phyloP scores from a whole-genome alignment of 1,140 invertebrate genomes.

The Aleiodes sp. region DNA sequence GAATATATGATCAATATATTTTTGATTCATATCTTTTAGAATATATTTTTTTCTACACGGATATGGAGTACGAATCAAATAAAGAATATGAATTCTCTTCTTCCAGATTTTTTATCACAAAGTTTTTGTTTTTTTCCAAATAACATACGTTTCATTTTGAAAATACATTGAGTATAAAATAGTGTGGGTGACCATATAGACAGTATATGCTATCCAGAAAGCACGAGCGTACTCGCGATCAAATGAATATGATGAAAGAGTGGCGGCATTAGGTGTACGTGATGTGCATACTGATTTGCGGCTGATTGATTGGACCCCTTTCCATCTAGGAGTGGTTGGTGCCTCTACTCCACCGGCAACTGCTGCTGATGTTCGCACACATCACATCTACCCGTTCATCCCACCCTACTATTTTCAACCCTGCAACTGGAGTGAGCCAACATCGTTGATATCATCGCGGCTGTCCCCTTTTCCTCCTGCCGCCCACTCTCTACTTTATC shows the following conservation, averaged over 20 bases:
- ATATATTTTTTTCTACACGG: too few relatives aligned
- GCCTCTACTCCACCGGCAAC: conserved; percentile 34
- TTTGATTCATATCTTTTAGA: too few relatives aligned
- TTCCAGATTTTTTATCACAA: too few relatives aligned
- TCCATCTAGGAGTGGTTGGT: conserved; percentile 20
- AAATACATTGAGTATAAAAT: neutral
- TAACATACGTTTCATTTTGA: neutral
- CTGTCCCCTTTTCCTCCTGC: neutral
- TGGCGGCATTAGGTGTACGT: conserved; percentile 65
- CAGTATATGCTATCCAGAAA: conserved; percentile 6
- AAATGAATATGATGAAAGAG: conserved; percentile 68
- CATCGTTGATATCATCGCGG: conserved; percentile 56
- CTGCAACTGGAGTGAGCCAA: conserved; percentile 47
- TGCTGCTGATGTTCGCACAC: conserved; percentile 21
- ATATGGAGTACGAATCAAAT: too few relatives aligned
- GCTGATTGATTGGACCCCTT: conserved; percentile 67
- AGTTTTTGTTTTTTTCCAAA: too few relatives aligned
- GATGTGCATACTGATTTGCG: conserved; percentile 67
- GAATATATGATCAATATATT: too few relatives aligned
- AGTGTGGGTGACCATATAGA: conserved; percentile 15
- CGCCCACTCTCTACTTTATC: neutral
- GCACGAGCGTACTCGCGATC: conserved; percentile 48
- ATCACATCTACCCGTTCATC: conserved; percentile 35
- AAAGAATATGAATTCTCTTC: too few relatives aligned
- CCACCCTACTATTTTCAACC: conserved; percentile 38